phyloP scores from a whole-genome alignment of 2,113 vertebrate species.

The Apeltes quadracus region DNA sequence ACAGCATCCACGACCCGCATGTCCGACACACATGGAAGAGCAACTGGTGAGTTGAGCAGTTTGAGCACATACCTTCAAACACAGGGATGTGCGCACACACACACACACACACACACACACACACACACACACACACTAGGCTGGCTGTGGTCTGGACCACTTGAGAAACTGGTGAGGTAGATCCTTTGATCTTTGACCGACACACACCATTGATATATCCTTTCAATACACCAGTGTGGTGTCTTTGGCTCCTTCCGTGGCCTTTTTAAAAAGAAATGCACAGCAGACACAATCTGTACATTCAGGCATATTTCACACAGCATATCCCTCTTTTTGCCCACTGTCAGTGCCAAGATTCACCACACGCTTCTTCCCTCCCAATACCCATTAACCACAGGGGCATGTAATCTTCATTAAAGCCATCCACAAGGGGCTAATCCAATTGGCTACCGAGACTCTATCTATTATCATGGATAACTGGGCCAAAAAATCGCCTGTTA shows the following conservation, averaged over 20 bases:
- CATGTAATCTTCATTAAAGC: conserved; percentile 76
- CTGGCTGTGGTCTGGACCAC: neutral
- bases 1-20: conserved; percentile 95
- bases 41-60: conserved; percentile 90
- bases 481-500: conserved; percentile 59
- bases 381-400: conserved; percentile 73
- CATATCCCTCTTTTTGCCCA: conserved; percentile 40
- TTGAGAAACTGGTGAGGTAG: neutral
- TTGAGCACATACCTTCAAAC: neutral
- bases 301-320: conserved; percentile 45
- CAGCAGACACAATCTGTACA: conserved; percentile 15
- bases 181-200: neutral
- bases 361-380: conserved; percentile 59
- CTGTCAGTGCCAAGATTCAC: conserved; percentile 61
- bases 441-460: conserved; percentile 62
- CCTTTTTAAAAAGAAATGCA: conserved; percentile 12
- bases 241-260: neutral
- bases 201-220: neutral
- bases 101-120: neutral
- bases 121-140: too few relatives aligned
- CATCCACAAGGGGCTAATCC: conserved; percentile 71
- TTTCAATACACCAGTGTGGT: neutral
- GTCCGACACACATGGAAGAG: conserved; percentile 99
- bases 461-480: conserved; percentile 67
- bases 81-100: neutral